phyloP scores from a whole-genome alignment of 2,888 invertebrate genomes.

The Anthophora plumipes region DNA sequence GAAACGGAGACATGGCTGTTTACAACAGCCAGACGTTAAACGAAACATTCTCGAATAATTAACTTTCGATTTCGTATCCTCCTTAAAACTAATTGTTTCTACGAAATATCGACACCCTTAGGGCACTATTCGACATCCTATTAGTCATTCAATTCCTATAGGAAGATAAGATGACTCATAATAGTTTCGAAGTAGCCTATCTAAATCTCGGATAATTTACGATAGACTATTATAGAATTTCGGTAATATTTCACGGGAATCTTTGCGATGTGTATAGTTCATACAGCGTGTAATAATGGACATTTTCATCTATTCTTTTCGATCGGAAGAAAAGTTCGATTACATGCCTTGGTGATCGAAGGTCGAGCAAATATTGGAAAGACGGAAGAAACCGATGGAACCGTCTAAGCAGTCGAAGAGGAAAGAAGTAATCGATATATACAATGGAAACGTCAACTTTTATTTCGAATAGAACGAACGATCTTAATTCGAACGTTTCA shows the following conservation, averaged over 20 bases:
- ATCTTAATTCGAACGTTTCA: too few relatives aligned
- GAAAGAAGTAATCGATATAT: background rate
- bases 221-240: background rate
- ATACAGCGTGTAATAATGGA: too few relatives aligned
- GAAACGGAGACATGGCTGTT: background rate
- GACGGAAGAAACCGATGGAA: background rate
- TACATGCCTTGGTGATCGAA: background rate
- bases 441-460: background rate
- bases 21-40: background rate
- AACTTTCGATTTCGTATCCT: too few relatives aligned
- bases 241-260: background rate
- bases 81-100: background rate
- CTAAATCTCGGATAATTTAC: background rate
- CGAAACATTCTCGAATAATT: background rate
- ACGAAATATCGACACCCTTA: too few relatives aligned
- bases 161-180: background rate
- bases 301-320: background rate
- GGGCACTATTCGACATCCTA: background rate
- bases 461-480: too few relatives aligned
- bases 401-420: background rate
- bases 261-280: too few relatives aligned
- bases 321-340: background rate
- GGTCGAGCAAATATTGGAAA: conserved; percentile 14
- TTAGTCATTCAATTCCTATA: background rate
- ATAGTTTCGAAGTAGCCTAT: background rate